Evolutionary conservation across 2,888 invertebrate genomes (phyloP).

Genomic region (Malachius bipustulatus): DNA sequence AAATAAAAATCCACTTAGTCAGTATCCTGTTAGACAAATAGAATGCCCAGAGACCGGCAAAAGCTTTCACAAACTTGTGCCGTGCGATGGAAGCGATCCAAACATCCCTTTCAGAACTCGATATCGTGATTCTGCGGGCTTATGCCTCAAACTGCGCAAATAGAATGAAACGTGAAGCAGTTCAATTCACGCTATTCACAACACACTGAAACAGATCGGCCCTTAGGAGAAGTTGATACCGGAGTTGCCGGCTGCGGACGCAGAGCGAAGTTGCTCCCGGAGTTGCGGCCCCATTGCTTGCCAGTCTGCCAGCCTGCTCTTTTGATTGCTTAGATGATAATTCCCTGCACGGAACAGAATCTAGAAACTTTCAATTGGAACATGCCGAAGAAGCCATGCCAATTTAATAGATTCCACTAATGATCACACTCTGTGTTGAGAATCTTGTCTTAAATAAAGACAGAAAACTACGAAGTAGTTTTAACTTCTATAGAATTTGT

Average conservation of each 20-base stretch:
- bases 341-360: slow-evolving; percentile 26
- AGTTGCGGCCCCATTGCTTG: no score
- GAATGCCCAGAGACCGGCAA: slow-evolving; percentile 15
- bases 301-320: slow-evolving; percentile 21
- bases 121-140: slow-evolving; percentile 25
- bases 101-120: slow-evolving; percentile 24
- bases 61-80: slow-evolving; percentile 18
- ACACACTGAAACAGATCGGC: slow-evolving; percentile 22
- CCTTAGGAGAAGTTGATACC: slow-evolving; percentile 25
- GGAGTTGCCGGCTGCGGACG: slow-evolving; percentile 20
- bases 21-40: slow-evolving; percentile 19
- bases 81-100: slow-evolving; percentile 21
- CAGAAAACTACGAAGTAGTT: no score
- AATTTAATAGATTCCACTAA: slow-evolving; percentile 27
- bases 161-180: slow-evolving; percentile 24
- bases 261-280: slow-evolving; percentile 26
- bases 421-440: no score
- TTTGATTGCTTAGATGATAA: slow-evolving; percentile 26
- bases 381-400: slow-evolving; percentile 25
- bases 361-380: slow-evolving; percentile 29
- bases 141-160: slow-evolving; percentile 26
- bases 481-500: no score
- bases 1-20: slow-evolving; percentile 22
- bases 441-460: no score
- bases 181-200: slow-evolving; percentile 25